These are phyloP conservation scores for Nomada fucata DNA, from an alignment of 2,888 invertebrate species.

Conservation along the genomic window DNA sequence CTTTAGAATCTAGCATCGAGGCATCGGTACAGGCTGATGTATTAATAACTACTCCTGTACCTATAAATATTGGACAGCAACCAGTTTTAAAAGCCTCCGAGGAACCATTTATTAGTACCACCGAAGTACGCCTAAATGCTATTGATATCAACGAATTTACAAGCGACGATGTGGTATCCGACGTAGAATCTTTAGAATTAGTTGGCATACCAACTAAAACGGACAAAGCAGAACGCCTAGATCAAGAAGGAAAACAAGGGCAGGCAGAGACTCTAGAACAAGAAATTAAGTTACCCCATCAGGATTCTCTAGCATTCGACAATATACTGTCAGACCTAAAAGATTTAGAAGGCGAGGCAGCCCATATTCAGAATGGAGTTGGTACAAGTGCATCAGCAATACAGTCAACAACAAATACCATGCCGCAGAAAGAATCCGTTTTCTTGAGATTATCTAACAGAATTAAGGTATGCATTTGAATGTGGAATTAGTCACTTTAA, in stretches of 20 bases:
- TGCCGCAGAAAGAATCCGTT: constrained; percentile 94
- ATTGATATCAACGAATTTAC: constrained; percentile 50
- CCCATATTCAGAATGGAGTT: constrained; percentile 78
- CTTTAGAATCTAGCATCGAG: constrained; percentile 73
- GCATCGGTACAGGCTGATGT: constrained; percentile 71
- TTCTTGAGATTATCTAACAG: constrained; percentile 97
- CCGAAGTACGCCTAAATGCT: constrained; percentile 61
- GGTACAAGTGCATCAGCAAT: constrained; percentile 79
- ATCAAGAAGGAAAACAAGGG: constrained; percentile 54
- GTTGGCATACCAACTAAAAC: constrained; percentile 26
- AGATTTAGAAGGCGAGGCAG: constrained; percentile 79
- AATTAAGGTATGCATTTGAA: constrained; percentile 89
- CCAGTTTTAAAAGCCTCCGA: constrained; percentile 65
- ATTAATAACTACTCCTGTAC: constrained; percentile 66
- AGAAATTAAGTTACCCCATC: constrained; percentile 74
- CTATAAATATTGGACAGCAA: constrained; percentile 55
- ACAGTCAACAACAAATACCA: constrained; percentile 79
- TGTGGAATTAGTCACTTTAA: neutral
- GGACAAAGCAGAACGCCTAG: constrained; percentile 53
- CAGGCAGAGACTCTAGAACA: constrained; percentile 69
- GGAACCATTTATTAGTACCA: constrained; percentile 54
- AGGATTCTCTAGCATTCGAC: constrained; percentile 80
- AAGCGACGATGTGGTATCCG: constrained; percentile 2
- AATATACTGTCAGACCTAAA: constrained; percentile 82
- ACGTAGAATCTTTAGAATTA: constrained; percentile 49